A percentile compares a stretch with the other conserved stretches of the same genome.
phyloP scores from a whole-genome alignment of 2,113 vertebrate species.

The Macrotis lagotis region DNA sequence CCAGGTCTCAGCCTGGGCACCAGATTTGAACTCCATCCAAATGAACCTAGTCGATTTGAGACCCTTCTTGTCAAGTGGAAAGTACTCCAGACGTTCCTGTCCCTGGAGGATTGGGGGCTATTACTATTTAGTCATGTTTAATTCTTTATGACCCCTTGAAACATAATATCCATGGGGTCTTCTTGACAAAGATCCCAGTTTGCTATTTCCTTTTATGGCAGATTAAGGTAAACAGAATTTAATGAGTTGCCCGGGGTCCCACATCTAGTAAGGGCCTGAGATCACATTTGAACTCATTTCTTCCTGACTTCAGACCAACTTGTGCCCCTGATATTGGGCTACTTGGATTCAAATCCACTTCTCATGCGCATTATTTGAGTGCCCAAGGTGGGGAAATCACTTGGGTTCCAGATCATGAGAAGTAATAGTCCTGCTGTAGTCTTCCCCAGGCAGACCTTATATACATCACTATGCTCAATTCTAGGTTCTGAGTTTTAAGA shows the following conservation, averaged over 20 bases:
- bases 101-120: not conserved
- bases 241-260: no score
- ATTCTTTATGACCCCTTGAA: no score
- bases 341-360: not conserved
- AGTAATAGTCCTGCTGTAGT: not conserved
- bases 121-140: no score
- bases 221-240: no score
- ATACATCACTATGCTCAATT: not conserved
- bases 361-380: not conserved
- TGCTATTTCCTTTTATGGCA: no score
- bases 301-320: no score
- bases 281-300: no score
- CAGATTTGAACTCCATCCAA: not conserved
- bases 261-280: no score
- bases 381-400: not conserved
- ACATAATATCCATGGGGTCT: no score
- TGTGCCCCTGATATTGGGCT: not conserved
- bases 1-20: not conserved
- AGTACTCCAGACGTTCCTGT: not conserved
- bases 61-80: not conserved
- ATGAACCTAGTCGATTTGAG: not conserved
- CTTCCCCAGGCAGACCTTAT: not conserved
- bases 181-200: no score
- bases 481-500: not conserved
- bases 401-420: not conserved